Evolutionary conservation across 2,797 vertebrate species (phyloP).

Genomic region (Epinephelus awoara): DNA sequence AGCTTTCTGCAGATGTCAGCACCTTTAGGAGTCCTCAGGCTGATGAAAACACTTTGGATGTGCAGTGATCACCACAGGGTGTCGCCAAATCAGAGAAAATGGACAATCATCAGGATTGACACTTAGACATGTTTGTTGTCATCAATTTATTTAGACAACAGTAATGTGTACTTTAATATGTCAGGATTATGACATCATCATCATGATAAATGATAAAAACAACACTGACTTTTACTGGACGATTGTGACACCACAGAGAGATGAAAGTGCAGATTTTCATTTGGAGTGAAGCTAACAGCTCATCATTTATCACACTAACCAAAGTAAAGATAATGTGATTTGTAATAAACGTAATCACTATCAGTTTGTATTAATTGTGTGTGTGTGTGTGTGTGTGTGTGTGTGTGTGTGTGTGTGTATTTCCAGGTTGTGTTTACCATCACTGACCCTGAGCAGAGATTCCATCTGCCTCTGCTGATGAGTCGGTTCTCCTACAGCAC

Average conservation of each 20-base stretch:
- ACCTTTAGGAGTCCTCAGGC: not conserved
- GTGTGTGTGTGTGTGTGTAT: conserved; percentile 37
- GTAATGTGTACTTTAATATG: too few species aligned
- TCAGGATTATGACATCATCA: too few species aligned
- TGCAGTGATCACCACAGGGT: conserved; percentile 3
- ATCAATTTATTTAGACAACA: too few species aligned
- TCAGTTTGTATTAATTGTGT: not conserved
- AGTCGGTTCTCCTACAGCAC: conserved; percentile 94
- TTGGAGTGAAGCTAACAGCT: too few species aligned
- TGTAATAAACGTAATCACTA: not conserved
- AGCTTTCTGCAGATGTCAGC: not conserved
- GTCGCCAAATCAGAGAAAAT: not conserved
- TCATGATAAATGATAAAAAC: too few species aligned
- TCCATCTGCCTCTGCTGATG: conserved; percentile 92
- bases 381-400: conserved; percentile 3
- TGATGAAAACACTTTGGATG: not conserved
- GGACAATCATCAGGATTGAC: too few species aligned
- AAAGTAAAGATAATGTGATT: not conserved
- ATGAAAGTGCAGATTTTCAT: not conserved
- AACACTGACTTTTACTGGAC: too few species aligned
- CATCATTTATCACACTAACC: not conserved
- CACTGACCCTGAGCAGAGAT: conserved; percentile 78
- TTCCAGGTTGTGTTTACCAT: conserved; percentile 90
- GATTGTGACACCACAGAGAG: not conserved
- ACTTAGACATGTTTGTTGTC: too few species aligned